Evolutionary conservation across 2,113 vertebrate genomes (phyloP).

Genomic region (Guaruba guarouba): DNA sequence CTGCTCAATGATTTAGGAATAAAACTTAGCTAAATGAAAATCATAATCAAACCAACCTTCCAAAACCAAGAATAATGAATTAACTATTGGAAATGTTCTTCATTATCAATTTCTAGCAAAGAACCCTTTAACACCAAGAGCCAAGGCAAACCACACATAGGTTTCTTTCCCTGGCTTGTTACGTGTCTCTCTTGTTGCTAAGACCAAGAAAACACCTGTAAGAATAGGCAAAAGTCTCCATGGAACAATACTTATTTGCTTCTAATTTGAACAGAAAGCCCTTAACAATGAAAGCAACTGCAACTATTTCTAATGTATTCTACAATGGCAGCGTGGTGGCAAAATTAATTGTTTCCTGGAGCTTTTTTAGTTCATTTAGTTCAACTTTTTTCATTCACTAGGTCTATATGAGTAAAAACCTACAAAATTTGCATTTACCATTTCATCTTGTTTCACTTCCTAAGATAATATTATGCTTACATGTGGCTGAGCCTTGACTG

Average conservation of each 20-base stretch:
- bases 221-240: neutral
- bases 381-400: neutral
- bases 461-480: neutral
- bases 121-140: neutral
- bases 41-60: slow-evolving; percentile 11
- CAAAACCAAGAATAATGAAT: slow-evolving; percentile 14
- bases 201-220: neutral
- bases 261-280: neutral
- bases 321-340: neutral
- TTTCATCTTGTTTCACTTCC: neutral
- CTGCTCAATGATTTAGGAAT: neutral
- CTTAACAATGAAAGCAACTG: neutral
- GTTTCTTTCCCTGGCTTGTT: neutral
- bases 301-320: neutral
- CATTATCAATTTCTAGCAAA: neutral
- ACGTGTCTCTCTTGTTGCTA: neutral
- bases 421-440: neutral
- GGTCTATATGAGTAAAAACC: neutral
- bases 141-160: neutral
- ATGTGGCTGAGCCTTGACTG: neutral
- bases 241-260: neutral
- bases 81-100: neutral
- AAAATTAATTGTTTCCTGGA: neutral
- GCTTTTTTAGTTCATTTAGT: neutral
- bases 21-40: slow-evolving; percentile 2